Evolutionary conservation across 2,113 vertebrate species (phyloP), one percentile per base, ranked within the genome.

Genomic region (Atractosteus spatula): DNA sequence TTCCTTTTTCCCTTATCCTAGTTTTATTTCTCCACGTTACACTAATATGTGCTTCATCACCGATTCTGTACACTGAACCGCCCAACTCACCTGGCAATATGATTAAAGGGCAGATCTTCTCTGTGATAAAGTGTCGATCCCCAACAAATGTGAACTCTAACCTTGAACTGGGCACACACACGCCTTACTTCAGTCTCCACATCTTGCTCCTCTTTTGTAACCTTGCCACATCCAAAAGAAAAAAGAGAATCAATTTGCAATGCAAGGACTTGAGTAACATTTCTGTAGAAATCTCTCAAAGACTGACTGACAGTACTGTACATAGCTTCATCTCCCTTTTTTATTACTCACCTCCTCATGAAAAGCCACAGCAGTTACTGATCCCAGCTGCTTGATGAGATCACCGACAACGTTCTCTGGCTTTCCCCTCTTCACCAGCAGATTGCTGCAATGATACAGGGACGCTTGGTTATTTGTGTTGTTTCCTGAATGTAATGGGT

Each of bases 81-180:
- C 29, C 29, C 29, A 29, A 62, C 79, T 67, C 76, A 93, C 92
- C 91, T 90, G 73, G 88, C 76, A 8, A 92, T 82, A 70, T 90
- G 88, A 10, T 69, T 73, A 74, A 94, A 93, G 0, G 93, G 94
- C 45, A 94, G 87, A 78, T 95, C 93, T 0, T 94, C 92, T 76
- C 79, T 81, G 70, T 95, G 94, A 69, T 92, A 92, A 10, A 94
- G 84, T 0, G 92, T 94, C 5, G 90, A 91, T 0, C 89, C 91
- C 93, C 94, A 94, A 76, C 92, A 91, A 0, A 81, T 91, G 76
- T 92, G 90, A 77, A 91, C 75, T 81, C 82, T 88, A 76, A 94
- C 90, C 6, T 91, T 86, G 0, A 89, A 84, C 80, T 84, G 83
- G 5, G 74, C 43, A 3, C 93, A 94, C 64, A 92, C 83, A 57